Base-by-base conservation (phyloP, 1,140 invertebrate genomes). In the Frieseomelitta varia region DNA sequence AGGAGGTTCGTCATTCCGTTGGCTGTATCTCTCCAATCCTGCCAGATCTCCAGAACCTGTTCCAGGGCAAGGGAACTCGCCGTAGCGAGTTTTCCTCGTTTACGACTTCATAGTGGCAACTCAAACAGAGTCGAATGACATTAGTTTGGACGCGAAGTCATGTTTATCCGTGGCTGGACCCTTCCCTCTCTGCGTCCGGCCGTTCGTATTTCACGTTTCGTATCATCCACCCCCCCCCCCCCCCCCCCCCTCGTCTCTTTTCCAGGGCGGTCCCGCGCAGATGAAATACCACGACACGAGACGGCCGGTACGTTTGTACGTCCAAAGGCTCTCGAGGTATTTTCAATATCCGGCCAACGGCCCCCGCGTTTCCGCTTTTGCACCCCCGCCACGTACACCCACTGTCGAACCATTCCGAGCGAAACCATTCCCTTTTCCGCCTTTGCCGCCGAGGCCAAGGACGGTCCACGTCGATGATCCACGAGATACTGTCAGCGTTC, bases 331-430 rank as follows among this genome's bases (percentile, higher is more conserved):
- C 85, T 86, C 88, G 84, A 90, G 91, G 91, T 92, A 93, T 92
- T 92, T 93, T 93, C 92, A 93, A 93, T 93, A 93, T 93, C 92
- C 91, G 90, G 85, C 81, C 4, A 61, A 84, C 85, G 80, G 87
- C 63, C 75, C 87, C 71, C 72, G 71, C 79, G 81, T 89, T 90
- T 90, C 88, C 90, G 87, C 72, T 85, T 82, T 80, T 80, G 69
- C 81, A 71, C 65, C 80, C 73, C 71, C 34, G 51, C 73, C 53
- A 39, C 61, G 79, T 79, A 53, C 27, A 17, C 55, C 34, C 21
- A 24, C 47, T 3, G 47, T 58, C 47, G n/a, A 65, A 47, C 24
- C 30, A 39, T 39, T 39, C 39, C 39, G 39, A 39, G 6, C 30
- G 24, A 30, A 85, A 87, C 86, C 69, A 75, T 79, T 79, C 69